Percentiles rank a stretch among this genome's conserved stretches.
phyloP scores from a whole-genome alignment of 2,113 vertebrate species.

The Cacatua alba region DNA sequence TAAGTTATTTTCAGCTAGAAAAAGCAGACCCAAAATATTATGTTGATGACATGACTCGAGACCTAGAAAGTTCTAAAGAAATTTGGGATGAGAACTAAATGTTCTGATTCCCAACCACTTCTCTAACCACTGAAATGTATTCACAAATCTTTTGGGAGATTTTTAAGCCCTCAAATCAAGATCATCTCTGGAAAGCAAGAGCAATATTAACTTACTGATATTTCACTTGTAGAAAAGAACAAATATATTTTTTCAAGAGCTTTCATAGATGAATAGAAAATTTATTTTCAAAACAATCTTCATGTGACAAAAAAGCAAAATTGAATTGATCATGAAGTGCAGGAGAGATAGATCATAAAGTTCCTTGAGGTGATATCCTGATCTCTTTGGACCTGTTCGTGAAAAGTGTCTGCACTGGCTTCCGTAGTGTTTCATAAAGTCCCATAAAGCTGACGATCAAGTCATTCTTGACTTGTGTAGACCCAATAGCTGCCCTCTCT shows the following conservation, averaged over 20 bases:
- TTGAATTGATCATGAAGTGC: not conserved
- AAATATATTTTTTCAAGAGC: not conserved
- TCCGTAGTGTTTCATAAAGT: not conserved
- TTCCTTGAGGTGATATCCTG: not conserved
- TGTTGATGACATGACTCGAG: not conserved
- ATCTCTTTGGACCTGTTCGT: not conserved
- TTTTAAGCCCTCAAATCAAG: not conserved
- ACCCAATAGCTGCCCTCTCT: not conserved
- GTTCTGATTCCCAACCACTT: not conserved
- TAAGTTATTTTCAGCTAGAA: conserved; percentile 13
- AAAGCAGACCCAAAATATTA: not conserved
- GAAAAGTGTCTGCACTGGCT: not conserved
- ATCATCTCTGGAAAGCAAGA: not conserved
- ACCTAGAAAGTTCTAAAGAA: not conserved
- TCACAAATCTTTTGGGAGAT: not conserved
- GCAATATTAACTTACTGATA: not conserved
- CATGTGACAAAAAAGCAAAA: not conserved
- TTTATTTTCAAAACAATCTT: not conserved
- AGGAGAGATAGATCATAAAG: not conserved
- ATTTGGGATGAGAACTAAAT: not conserved
- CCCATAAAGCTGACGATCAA: not conserved
- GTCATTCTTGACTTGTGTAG: not conserved
- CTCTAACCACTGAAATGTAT: not conserved
- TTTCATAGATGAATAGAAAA: not conserved
- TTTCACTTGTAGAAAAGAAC: not conserved